A percentile compares a stretch with the other conserved stretches of the same genome.
Conservation (phyloP, 2,888 invertebrate genomes). For the Amorpha juglandis region DNA sequence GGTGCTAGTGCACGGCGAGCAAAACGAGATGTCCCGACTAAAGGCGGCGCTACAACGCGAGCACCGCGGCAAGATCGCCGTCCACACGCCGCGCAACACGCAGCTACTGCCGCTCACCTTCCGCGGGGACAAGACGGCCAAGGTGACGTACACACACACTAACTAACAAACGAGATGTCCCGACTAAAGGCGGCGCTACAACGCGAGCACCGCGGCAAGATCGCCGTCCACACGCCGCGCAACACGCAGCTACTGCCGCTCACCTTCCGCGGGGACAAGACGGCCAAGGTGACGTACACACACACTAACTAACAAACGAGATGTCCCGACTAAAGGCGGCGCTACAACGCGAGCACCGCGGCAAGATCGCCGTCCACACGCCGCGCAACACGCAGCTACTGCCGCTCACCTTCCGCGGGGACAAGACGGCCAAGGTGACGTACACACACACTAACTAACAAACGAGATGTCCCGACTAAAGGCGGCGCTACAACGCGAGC, state of each 20-base stretch:
- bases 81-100: conserved; percentile 98
- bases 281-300: conserved; percentile 98
- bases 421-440: conserved; percentile 99
- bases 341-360: conserved; percentile 96
- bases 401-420: conserved; percentile 96
- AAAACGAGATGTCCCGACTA: conserved; percentile 98
- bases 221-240: conserved; percentile 96
- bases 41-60: conserved; percentile 97
- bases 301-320: too few species aligned
- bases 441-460: too few species aligned
- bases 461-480: conserved; percentile 99
- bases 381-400: conserved; percentile 98
- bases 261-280: conserved; percentile 98
- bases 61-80: conserved; percentile 94
- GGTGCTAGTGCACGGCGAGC: conserved; percentile 98
- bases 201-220: conserved; percentile 96
- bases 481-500: conserved; percentile 96
- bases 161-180: conserved; percentile 99
- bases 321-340: conserved; percentile 98
- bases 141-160: too few species aligned
- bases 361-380: conserved; percentile 95
- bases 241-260: conserved; percentile 97
- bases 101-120: conserved; percentile 96
- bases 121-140: conserved; percentile 98
- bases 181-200: conserved; percentile 96